Percentiles rank a stretch among this genome's conserved stretches.
Evolutionary conservation across 2,888 invertebrate genomes (phyloP).

Genomic region (Rhagophthalmus giganteus): DNA sequence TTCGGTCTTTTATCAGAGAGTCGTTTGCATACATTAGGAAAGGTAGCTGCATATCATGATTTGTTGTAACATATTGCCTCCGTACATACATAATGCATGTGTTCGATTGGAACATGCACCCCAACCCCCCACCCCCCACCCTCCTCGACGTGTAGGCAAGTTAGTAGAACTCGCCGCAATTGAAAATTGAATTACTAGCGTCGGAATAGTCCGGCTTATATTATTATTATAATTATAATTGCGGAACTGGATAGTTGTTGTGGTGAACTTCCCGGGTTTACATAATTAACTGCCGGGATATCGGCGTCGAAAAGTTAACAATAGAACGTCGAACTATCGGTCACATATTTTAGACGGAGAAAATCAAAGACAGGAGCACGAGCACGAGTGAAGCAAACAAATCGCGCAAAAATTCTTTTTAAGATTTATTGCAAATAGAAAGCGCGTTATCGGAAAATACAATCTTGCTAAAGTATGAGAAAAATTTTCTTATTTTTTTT

Average conservation of each 20-base stretch:
- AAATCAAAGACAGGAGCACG: neutral
- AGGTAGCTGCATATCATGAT: slow-evolving; percentile 34
- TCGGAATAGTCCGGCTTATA: too few species aligned
- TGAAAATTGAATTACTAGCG: too few species aligned
- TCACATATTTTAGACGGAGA: neutral
- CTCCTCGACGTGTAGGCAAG: too few species aligned
- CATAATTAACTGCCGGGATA: too few species aligned
- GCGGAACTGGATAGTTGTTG: too few species aligned
- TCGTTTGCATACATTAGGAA: slow-evolving; percentile 37
- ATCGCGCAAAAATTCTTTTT: neutral
- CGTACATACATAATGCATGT: slow-evolving; percentile 15
- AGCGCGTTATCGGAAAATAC: neutral
- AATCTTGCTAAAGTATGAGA: neutral
- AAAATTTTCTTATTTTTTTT: too few species aligned
- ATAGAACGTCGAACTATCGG: neutral
- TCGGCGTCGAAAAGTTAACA: too few species aligned
- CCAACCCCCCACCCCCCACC: too few species aligned
- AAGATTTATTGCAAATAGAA: slow-evolving; percentile 3
- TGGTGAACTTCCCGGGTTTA: too few species aligned
- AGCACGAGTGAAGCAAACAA: neutral
- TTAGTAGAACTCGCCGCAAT: too few species aligned
- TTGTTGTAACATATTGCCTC: slow-evolving; percentile 19
- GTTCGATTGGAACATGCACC: slow-evolving; percentile 13
- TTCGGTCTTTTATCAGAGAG: slow-evolving; percentile 36
- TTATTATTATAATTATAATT: too few species aligned